Evolutionary conservation across 2,113 vertebrate species (phyloP), one percentile per base, ranked within the genome.

Genomic region (Opisthocomus hoazin): DNA sequence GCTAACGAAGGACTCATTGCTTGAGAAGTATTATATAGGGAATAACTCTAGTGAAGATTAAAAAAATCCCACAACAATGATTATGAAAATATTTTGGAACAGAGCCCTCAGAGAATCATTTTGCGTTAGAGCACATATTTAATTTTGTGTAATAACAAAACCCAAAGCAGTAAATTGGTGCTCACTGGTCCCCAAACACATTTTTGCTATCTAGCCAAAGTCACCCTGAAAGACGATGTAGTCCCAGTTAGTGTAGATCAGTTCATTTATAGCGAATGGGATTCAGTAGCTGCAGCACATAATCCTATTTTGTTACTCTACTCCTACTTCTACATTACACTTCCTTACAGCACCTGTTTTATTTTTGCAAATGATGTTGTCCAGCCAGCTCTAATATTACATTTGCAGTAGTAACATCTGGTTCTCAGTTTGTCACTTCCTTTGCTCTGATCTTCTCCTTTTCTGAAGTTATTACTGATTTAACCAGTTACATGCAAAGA

Each of bases 61-160:
- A 56, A 94, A 91, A 84, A 96, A 64, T 91, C 63, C 89, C 95
- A 96, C 57, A 96, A 75, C 80, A 92, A 78, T 68, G 46, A 91
- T 97, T 95, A 95, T 74, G 65, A 92, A 95, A 97, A 96, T 87
- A 95, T 94, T 97, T 96, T 94, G 48, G 78, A 95, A 64, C 36
- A 75, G 61, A 82, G 15, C 48, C 92, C 51, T 91, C 10, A 48
- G 92, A 96, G 87, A 96, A 94, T 92, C n/a, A 84, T 65, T 96
- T 78, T 94, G 68, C 46, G 78, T 83, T 94, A 73, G 13, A 68
- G 21, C 7, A 6, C 8, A 56, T 86, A 63, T 84, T 90, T 93
- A 96, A 91, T 95, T 96, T 93, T 80, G 66, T 68, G 54, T 17
- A 91, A 90, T 82, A 97, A 82, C 87, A 95, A 90, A 95, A 89